Conservation (phyloP, 53 echinoderm and acorn worm genomes). For the Hippasteria phrygiana region DNA sequence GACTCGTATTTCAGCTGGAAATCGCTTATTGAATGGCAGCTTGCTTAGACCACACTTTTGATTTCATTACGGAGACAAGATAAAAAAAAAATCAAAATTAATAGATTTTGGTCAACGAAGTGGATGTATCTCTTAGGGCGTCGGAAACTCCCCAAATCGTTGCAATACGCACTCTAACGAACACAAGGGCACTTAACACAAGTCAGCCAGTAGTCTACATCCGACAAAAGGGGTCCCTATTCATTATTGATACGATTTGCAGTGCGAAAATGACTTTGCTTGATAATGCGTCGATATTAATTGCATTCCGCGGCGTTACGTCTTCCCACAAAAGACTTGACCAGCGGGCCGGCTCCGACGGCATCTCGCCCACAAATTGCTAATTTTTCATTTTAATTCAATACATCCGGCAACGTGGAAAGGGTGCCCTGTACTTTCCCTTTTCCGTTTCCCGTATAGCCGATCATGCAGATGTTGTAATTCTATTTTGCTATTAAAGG, state of each 20-base stretch:
- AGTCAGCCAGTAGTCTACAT: background rate
- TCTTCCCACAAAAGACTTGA: background rate
- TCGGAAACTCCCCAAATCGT: background rate
- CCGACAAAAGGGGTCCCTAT: background rate
- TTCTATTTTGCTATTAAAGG: background rate
- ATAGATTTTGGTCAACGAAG: constrained; percentile 28
- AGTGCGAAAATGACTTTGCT: background rate
- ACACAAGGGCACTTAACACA: background rate
- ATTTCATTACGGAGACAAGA: constrained; percentile 1
- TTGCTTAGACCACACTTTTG: background rate
- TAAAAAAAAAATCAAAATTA: constrained; percentile 6
- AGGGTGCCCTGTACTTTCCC: background rate
- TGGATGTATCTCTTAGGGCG: background rate
- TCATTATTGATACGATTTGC: constrained; percentile 6
- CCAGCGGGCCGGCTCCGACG: background rate
- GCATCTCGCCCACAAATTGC: background rate
- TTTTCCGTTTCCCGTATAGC: background rate
- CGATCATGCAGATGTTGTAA: background rate
- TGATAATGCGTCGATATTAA: constrained; percentile 5
- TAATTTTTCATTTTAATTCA: constrained; percentile 36
- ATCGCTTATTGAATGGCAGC: background rate
- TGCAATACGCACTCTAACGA: too few relatives aligned
- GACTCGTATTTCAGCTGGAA: constrained; percentile 19
- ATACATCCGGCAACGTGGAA: constrained; percentile 3
- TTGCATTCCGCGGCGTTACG: constrained; percentile 21